Evolutionary conservation across 2,888 invertebrate species (phyloP).

Genomic region (Tetragnatha montana): DNA sequence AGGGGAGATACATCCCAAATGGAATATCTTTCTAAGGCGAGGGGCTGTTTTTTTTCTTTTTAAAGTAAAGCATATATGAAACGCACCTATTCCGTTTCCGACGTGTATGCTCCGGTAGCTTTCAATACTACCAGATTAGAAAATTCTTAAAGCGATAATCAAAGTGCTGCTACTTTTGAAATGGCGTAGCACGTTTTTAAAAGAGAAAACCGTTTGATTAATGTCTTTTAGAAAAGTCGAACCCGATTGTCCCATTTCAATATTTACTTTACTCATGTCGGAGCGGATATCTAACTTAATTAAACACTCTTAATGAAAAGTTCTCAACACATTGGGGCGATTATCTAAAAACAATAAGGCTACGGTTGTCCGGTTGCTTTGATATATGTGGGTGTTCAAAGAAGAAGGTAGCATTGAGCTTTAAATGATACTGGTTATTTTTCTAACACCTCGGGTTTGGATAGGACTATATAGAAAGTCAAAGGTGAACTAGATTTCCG

Average conservation of each 20-base stretch:
- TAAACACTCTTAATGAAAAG: not conserved
- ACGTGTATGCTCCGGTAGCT: not conserved
- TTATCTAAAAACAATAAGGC: not conserved
- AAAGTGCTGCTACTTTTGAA: not conserved
- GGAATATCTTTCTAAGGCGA: not conserved
- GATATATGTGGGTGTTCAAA: not conserved
- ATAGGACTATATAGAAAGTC: too few relatives aligned
- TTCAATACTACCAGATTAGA: not conserved
- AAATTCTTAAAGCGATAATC: not conserved
- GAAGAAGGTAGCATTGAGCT: not conserved
- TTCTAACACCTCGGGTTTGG: too few relatives aligned
- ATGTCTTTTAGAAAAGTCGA: slow-evolving; percentile 6
- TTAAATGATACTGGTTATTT: not conserved
- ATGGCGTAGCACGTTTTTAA: not conserved
- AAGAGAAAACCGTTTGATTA: not conserved
- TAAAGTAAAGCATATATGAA: not conserved
- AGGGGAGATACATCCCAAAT: not conserved
- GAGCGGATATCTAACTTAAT: slow-evolving; percentile 2
- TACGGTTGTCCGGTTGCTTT: not conserved
- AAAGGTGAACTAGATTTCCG: too few relatives aligned
- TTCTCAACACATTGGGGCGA: not conserved
- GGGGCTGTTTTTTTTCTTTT: not conserved
- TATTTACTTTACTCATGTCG: not conserved
- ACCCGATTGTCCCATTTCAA: not conserved
- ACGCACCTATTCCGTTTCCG: not conserved